Conservation (phyloP, 2,113 vertebrate species). For the Xiphias gladius region DNA sequence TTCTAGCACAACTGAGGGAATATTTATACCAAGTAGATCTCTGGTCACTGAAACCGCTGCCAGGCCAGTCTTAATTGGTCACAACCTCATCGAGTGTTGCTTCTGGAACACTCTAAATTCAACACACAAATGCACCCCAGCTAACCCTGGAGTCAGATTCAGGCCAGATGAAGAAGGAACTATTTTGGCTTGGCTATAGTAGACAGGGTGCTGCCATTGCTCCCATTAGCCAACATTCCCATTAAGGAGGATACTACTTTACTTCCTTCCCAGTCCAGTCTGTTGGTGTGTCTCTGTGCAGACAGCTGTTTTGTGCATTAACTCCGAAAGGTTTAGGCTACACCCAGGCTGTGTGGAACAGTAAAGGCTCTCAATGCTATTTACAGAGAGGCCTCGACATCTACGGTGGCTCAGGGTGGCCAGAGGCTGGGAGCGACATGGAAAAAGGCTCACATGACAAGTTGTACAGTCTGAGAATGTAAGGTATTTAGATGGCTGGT, state of each 20-base stretch:
- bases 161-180: slow-evolving; percentile 53
- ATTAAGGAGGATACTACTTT: slow-evolving; percentile 50
- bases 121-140: slow-evolving; percentile 55
- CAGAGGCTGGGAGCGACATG: slow-evolving; percentile 33
- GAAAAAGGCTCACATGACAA: slow-evolving; percentile 50
- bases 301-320: slow-evolving; percentile 74
- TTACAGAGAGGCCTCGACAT: slow-evolving; percentile 56
- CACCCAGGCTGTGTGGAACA: slow-evolving; percentile 30
- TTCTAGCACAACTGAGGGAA: slow-evolving; percentile 64
- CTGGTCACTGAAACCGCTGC: slow-evolving; percentile 60
- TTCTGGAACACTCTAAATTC: slow-evolving; percentile 59
- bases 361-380: slow-evolving; percentile 64
- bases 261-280: slow-evolving; percentile 37
- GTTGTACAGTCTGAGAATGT: slow-evolving; percentile 47
- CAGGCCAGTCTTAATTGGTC: slow-evolving; percentile 64
- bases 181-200: slow-evolving; percentile 41
- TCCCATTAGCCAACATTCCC: slow-evolving; percentile 48
- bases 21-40: slow-evolving; percentile 71
- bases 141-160: slow-evolving; percentile 54
- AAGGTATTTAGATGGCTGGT: slow-evolving; percentile 8
- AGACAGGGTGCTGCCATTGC: slow-evolving; percentile 13
- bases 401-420: slow-evolving; percentile 22
- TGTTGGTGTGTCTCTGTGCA: slow-evolving; percentile 46
- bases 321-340: slow-evolving; percentile 62
- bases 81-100: slow-evolving; percentile 30